Conservation (phyloP, 2,113 vertebrate species). For the Rhadina sibilatrix region DNA sequence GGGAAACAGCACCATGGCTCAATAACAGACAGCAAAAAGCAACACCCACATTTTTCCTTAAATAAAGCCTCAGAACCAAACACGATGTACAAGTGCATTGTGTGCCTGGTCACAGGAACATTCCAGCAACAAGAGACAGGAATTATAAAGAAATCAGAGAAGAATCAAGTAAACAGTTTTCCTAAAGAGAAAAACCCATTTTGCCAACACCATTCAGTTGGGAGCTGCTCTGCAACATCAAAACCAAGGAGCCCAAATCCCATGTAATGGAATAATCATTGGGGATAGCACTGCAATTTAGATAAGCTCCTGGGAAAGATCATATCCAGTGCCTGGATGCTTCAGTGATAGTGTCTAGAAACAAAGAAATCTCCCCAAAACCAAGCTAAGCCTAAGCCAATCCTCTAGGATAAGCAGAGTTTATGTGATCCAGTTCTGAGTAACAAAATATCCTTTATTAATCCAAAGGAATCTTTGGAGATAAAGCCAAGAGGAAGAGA, state of each 20-base stretch:
- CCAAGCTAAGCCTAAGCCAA: conserved; percentile 11
- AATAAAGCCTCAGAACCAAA: not conserved
- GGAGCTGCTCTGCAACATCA: not conserved
- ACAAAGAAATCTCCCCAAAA: not conserved
- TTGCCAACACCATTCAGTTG: not conserved
- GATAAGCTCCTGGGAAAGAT: not conserved
- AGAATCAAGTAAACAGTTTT: not conserved
- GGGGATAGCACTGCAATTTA: not conserved
- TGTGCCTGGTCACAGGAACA: not conserved
- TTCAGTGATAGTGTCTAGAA: not conserved
- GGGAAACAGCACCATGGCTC: not conserved
- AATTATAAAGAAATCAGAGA: not conserved
- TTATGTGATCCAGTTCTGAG: not conserved
- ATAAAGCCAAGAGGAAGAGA: conserved; percentile 30
- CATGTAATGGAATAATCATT: not conserved
- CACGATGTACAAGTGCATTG: not conserved
- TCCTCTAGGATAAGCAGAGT: not conserved
- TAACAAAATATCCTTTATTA: conserved; percentile 15
- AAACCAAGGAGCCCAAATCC: not conserved
- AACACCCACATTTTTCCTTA: not conserved
- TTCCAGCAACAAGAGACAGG: not conserved
- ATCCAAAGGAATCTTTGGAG: conserved; percentile 30
- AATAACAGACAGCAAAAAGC: not conserved
- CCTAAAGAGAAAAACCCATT: not conserved
- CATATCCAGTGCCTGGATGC: not conserved